Percentiles rank a stretch among this genome's conserved stretches.
These are phyloP conservation scores for Channallabes apus DNA, from an alignment of 2,797 vertebrate species.

Conservation along the genomic window DNA sequence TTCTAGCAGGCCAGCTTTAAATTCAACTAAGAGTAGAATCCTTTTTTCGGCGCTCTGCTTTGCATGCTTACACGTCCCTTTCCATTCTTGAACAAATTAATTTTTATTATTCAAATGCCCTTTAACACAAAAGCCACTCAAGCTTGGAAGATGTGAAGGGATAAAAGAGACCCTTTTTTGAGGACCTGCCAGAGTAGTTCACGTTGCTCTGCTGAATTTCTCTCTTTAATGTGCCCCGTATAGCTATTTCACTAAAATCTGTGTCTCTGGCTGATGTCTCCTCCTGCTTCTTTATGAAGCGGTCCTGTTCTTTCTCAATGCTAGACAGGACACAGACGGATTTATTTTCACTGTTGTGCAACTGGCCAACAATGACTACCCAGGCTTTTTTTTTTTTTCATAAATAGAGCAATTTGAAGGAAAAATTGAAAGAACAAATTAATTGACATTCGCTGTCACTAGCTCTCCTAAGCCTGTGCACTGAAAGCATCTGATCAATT, in stretches of 20 bases:
- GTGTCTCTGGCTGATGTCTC: conserved; percentile 12
- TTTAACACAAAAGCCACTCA: conserved; percentile 57
- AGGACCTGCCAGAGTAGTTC: conserved; percentile 54
- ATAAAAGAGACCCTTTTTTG: conserved; percentile 65
- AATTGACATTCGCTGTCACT: conserved; percentile 63
- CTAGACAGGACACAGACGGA: not conserved
- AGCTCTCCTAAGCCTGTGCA: conserved; percentile 58
- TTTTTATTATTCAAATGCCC: conserved; percentile 63
- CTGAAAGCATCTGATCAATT: conserved; percentile 71
- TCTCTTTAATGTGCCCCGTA: conserved; percentile 58
- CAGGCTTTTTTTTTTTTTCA: conserved; percentile 47
- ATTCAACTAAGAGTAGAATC: not conserved
- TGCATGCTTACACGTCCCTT: conserved; percentile 6
- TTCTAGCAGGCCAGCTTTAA: not conserved
- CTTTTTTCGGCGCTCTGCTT: not conserved
- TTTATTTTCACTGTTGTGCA: not conserved
- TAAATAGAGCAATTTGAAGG: conserved; percentile 54
- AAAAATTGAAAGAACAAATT: conserved; percentile 61
- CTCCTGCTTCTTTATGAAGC: conserved; percentile 20
- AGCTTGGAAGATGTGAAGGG: conserved; percentile 64
- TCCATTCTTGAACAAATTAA: conserved; percentile 46
- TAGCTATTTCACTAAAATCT: conserved; percentile 43
- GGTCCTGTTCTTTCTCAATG: not conserved
- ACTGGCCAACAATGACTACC: conserved; percentile 51
- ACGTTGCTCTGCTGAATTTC: conserved; percentile 49